Base-by-base conservation (phyloP, 2,113 vertebrate genomes). In the Corydoras sp. region DNA sequence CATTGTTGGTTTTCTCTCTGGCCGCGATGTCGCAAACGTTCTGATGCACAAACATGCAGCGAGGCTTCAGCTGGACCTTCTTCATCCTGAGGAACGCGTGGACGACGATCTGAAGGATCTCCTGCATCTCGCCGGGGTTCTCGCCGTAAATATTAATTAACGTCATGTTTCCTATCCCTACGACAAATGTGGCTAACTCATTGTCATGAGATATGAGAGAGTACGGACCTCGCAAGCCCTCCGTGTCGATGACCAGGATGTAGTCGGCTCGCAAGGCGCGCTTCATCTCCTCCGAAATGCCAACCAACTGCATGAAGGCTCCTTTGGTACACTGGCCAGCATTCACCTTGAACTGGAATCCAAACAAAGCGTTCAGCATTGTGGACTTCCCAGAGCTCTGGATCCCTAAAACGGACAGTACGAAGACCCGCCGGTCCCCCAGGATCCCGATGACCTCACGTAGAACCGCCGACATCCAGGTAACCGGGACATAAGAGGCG, bases 371-470 rank as follows among this genome's bases (percentile, higher is more conserved):
- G 49, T 79, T 91, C 54, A 91, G 77, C 73, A 91, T 73, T 0
- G 89, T 91, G 61, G 90, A 90, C 29, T 91, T 91, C 11, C 90
- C 88, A 48, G 88, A 88, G 69, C 87, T 89, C 79, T 91, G 90
- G 9, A 91, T 65, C 3, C 78, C 11, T 70, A 71, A 9, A 92
- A 43, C 35, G 4, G 35, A 43, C 35, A 43, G 35, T 8, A 53
- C 51, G 3, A 10, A 53, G 51, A 53, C 51, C 13, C 51, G 5
- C 5, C 3, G 51, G 51, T 53, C 51, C 51, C 51, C 51, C 13
- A 53, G 13, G 10, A 12, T 53, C 51, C 9, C 11, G 13, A 53
- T 53, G 51, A 53, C 51, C 13, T 53, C 10, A 53, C 9, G 5
- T 53, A 12, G 10, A 53, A 14, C 51, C 10, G 51, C 51, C 2